Conservation (phyloP, 2,888 invertebrate genomes). For the Acanthosoma haemorrhoidale region DNA sequence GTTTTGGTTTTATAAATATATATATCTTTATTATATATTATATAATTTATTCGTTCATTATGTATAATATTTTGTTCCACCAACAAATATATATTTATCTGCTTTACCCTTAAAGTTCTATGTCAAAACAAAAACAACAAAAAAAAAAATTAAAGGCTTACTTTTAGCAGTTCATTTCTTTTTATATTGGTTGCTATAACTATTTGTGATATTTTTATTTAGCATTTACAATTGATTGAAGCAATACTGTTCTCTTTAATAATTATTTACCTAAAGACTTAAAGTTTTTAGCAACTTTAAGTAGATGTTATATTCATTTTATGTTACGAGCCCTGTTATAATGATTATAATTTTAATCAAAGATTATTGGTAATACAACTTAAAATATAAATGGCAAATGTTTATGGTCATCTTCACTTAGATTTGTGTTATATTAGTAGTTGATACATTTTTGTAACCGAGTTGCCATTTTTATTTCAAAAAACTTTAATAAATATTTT, state of each 20-base stretch:
- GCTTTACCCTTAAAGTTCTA: neutral
- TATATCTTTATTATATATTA: slow-evolving; percentile 18
- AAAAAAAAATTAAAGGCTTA: too few relatives aligned
- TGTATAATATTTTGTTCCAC: slow-evolving; percentile 10
- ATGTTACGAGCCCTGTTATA: neutral
- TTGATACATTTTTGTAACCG: too few relatives aligned
- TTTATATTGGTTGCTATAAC: slow-evolving; percentile 22
- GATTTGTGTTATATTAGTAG: too few relatives aligned
- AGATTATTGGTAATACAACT: too few relatives aligned
- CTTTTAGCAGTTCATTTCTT: neutral
- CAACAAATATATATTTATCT: neutral
- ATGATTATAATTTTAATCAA: slow-evolving; percentile 6
- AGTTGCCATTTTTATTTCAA: too few relatives aligned
- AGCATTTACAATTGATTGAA: neutral
- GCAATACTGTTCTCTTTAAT: slow-evolving; percentile 12
- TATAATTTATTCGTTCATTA: neutral
- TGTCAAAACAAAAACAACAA: neutral
- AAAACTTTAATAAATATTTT: too few relatives aligned
- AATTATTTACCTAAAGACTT: slow-evolving; percentile 8
- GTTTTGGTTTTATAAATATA: neutral
- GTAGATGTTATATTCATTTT: neutral
- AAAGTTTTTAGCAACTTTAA: neutral
- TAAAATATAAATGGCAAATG: too few relatives aligned
- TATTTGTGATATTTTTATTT: slow-evolving; percentile 24
- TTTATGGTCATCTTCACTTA: too few relatives aligned